Percentiles rank a stretch among this genome's conserved stretches.
These are phyloP conservation scores for Sialis fuliginosa DNA, from an alignment of 2,888 invertebrate genomes.

Conservation along the genomic window DNA sequence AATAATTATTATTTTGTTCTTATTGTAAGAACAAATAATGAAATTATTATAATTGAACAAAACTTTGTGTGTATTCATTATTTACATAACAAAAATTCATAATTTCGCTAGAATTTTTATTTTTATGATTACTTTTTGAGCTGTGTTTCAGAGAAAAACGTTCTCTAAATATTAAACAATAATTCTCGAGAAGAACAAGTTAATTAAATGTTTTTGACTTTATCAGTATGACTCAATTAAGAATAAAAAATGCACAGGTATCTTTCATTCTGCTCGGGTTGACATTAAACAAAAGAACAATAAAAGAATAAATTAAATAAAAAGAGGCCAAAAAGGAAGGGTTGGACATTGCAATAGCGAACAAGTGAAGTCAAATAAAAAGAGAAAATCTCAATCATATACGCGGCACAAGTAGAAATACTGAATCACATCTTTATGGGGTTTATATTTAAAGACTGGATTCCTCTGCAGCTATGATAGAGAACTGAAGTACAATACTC, in stretches of 20 bases:
- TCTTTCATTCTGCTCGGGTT: constrained; percentile 4
- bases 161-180: neutral
- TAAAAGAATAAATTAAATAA: constrained; percentile 8
- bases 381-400: constrained; percentile 5
- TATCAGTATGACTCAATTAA: constrained; percentile 6
- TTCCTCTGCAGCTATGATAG: neutral
- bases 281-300: constrained; percentile 7
- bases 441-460: too few relatives aligned
- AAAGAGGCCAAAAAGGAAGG: constrained; percentile 2
- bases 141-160: neutral
- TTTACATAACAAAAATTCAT: too few relatives aligned
- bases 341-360: neutral
- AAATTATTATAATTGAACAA: too few relatives aligned
- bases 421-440: too few relatives aligned
- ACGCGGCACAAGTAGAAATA: neutral
- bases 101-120: too few relatives aligned
- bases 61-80: too few relatives aligned
- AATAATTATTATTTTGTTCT: too few relatives aligned
- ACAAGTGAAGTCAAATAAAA: constrained; percentile 5
- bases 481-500: constrained; percentile 4
- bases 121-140: too few relatives aligned
- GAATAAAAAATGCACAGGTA: constrained; percentile 4
- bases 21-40: too few relatives aligned
- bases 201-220: constrained; percentile 7
- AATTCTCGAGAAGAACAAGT: constrained; percentile 1